Conservation (phyloP, 2,888 invertebrate species). For the Tridacna gigas region DNA sequence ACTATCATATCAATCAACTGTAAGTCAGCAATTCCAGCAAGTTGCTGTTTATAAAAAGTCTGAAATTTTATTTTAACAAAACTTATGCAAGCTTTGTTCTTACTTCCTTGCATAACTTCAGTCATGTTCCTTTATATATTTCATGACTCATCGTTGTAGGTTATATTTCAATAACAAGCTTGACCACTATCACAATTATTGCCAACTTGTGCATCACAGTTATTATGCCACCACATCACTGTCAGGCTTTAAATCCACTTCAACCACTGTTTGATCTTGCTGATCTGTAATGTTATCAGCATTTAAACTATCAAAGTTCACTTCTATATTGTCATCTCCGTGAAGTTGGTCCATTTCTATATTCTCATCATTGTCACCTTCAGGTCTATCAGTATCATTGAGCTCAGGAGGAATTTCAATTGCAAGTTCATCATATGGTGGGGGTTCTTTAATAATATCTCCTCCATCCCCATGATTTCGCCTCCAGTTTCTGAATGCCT, state of each 20-base stretch:
- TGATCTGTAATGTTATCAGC: slow-evolving; percentile 30
- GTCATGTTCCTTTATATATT: not conserved
- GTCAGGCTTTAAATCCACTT: slow-evolving; percentile 79
- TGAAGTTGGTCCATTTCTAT: slow-evolving; percentile 56
- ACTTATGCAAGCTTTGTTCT: slow-evolving; percentile 1
- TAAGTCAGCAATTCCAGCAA: not conserved
- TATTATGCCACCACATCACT: slow-evolving; percentile 81
- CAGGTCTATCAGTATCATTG: slow-evolving; percentile 40
- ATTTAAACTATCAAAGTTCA: slow-evolving; percentile 30
- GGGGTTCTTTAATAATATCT: slow-evolving; percentile 28
- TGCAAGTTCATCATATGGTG: slow-evolving; percentile 67
- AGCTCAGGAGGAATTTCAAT: slow-evolving; percentile 55
- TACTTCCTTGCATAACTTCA: slow-evolving; percentile 18
- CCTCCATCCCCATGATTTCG: slow-evolving; percentile 39
- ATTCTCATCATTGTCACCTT: slow-evolving; percentile 82
- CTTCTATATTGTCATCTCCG: slow-evolving; percentile 39
- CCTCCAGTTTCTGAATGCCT: slow-evolving; percentile 93
- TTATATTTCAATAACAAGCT: not conserved
- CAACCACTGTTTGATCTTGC: slow-evolving; percentile 67
- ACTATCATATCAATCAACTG: too few relatives aligned
- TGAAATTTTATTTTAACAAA: not conserved
- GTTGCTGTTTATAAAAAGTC: not conserved
- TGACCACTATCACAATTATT: slow-evolving; percentile 1
- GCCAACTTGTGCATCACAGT: not conserved
- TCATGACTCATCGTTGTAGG: slow-evolving; percentile 25